phyloP scores from a whole-genome alignment of 2,888 invertebrate genomes.

The Formica aserva region DNA sequence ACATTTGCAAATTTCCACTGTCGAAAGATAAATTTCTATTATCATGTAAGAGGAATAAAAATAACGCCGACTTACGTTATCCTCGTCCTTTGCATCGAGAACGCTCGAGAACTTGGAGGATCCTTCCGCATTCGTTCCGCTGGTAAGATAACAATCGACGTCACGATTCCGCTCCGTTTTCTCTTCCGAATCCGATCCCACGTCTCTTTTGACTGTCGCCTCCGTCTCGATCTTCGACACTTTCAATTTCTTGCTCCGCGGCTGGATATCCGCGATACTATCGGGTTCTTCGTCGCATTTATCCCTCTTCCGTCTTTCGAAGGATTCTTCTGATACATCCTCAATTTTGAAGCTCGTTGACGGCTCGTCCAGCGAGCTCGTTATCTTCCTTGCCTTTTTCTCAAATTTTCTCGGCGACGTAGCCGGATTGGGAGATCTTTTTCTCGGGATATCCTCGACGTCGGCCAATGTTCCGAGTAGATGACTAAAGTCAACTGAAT shows the following conservation, averaged over 20 bases:
- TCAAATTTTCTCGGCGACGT: neutral
- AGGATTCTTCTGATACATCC: neutral
- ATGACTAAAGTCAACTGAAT: constrained; percentile 80
- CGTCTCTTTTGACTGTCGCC: neutral
- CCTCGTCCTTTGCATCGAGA: neutral
- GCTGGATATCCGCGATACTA: neutral
- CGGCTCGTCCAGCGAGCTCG: neutral
- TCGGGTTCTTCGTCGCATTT: neutral
- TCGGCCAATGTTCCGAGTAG: constrained; percentile 66
- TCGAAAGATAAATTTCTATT: neutral
- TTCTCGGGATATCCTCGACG: neutral
- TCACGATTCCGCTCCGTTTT: neutral
- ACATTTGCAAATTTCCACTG: neutral
- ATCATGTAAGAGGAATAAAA: neutral
- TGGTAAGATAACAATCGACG: neutral
- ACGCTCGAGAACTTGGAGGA: neutral
- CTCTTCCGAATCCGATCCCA: neutral
- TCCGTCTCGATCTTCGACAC: neutral
- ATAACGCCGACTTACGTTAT: neutral
- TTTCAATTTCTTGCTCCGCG: neutral
- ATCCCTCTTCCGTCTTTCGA: neutral
- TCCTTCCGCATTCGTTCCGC: neutral
- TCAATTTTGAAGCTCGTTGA: constrained; percentile 16
- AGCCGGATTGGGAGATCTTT: neutral
- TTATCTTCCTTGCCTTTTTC: neutral